phyloP scores from a whole-genome alignment of 2,797 vertebrate species.

The Arrhamphus sclerolepis region DNA sequence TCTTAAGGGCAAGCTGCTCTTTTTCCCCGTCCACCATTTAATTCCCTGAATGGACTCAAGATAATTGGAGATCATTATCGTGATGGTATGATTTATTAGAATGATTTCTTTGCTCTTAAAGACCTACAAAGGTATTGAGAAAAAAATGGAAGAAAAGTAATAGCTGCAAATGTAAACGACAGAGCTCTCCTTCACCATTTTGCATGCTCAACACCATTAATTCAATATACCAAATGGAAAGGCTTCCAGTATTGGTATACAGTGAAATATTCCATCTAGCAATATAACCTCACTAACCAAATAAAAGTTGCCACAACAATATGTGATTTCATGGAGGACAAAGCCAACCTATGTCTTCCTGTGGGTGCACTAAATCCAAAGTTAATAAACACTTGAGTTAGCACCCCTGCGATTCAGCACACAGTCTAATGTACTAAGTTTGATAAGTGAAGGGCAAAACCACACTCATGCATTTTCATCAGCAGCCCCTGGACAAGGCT shows the following conservation, averaged over 20 bases:
- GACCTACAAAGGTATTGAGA: conserved; percentile 42
- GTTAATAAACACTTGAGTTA: conserved; percentile 72
- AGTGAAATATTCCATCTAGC: conserved; percentile 7
- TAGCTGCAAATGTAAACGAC: conserved; percentile 11
- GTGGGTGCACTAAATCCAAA: conserved; percentile 66
- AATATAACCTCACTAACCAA: conserved; percentile 13
- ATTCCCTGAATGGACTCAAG: conserved; percentile 72
- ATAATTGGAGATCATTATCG: conserved; percentile 81
- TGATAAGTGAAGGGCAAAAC: conserved; percentile 80
- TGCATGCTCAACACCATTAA: not conserved
- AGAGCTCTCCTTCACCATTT: not conserved
- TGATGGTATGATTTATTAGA: conserved; percentile 74
- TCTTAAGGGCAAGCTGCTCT: conserved; percentile 65
- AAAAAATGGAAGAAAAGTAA: conserved; percentile 24
- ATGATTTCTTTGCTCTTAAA: conserved; percentile 59
- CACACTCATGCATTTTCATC: conserved; percentile 79
- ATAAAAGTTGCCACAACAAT: conserved; percentile 28
- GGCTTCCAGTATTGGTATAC: not conserved
- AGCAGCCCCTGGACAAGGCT: conserved; percentile 69
- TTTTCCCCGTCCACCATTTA: conserved; percentile 67
- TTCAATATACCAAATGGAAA: not conserved
- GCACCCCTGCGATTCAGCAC: conserved; percentile 70
- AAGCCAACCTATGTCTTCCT: conserved; percentile 49
- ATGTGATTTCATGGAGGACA: conserved; percentile 38
- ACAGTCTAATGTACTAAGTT: conserved; percentile 73